phyloP scores from a whole-genome alignment of 2,113 vertebrate genomes.

The Silurus meridionalis region DNA sequence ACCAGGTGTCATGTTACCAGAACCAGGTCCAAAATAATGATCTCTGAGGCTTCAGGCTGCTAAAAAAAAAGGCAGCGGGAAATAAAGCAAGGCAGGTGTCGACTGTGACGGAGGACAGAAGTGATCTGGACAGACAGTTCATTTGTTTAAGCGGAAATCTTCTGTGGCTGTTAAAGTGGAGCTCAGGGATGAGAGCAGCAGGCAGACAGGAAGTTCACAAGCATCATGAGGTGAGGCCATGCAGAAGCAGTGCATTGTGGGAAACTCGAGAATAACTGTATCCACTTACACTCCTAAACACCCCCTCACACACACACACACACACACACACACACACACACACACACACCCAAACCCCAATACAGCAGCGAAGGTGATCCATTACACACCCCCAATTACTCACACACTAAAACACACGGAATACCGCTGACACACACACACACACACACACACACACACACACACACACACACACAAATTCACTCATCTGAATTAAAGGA shows the following conservation, averaged over 20 bases:
- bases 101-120: not conserved
- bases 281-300: slow-evolving; percentile 68
- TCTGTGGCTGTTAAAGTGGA: slow-evolving; percentile 4
- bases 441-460: slow-evolving; percentile 27
- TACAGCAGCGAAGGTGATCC: not conserved
- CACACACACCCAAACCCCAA: slow-evolving; percentile 56
- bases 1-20: not conserved
- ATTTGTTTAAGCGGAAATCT: slow-evolving; percentile 1
- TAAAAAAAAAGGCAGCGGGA: not conserved
- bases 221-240: slow-evolving; percentile 58
- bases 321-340: slow-evolving; percentile 55
- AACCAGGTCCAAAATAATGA: not conserved
- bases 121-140: not conserved
- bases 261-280: slow-evolving; percentile 71
- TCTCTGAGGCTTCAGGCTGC: not conserved
- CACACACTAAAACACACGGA: slow-evolving; percentile 53
- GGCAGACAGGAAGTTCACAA: slow-evolving; percentile 42
- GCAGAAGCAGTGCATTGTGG: slow-evolving; percentile 65
- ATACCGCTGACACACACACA: slow-evolving; percentile 42
- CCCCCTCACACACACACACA: slow-evolving; percentile 57
- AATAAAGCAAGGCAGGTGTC: not conserved
- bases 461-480: slow-evolving; percentile 6
- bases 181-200: slow-evolving; percentile 20
- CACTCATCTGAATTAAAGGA: not conserved
- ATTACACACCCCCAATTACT: slow-evolving; percentile 26